phyloP scores from a whole-genome alignment of 2,888 invertebrate genomes.

The Caenorhabditis wallacei region DNA sequence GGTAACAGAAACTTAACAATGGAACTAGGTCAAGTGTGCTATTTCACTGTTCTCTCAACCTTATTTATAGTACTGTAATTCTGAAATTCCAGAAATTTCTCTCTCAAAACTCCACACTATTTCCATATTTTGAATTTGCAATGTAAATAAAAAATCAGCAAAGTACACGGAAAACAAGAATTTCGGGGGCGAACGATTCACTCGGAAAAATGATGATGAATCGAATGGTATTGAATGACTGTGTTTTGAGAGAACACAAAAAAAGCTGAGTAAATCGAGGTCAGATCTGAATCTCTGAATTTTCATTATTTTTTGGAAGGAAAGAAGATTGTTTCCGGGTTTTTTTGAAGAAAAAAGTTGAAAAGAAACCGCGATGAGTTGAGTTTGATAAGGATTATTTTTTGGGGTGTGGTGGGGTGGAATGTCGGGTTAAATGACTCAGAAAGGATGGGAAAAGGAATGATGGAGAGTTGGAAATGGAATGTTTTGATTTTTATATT shows the following conservation, averaged over 20 bases:
- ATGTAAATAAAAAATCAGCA: slow-evolving; percentile 52
- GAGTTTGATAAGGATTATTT: not conserved
- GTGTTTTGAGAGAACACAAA: not conserved
- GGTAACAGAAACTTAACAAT: no score
- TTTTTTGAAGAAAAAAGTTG: not conserved
- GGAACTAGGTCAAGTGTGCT: no score
- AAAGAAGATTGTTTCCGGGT: not conserved
- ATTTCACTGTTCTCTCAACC: not conserved
- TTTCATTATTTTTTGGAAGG: not conserved
- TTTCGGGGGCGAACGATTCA: slow-evolving; percentile 5
- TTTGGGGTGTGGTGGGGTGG: not conserved
- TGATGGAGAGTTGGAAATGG: not conserved
- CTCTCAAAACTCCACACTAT: not conserved
- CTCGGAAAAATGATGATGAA: slow-evolving; percentile 5
- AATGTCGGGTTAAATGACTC: slow-evolving; percentile 18
- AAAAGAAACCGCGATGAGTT: slow-evolving; percentile 8
- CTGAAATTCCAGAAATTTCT: not conserved
- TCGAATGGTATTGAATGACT: slow-evolving; percentile 3
- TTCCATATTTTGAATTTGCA: slow-evolving; percentile 36
- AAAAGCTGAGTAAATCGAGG: slow-evolving; percentile 2
- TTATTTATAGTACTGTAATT: not conserved
- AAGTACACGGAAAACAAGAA: not conserved
- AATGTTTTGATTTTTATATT: not conserved
- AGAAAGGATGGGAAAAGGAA: not conserved
- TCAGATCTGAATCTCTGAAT: not conserved